Conservation (phyloP, 1,140 invertebrate species). For the Papilio glaucus region DNA sequence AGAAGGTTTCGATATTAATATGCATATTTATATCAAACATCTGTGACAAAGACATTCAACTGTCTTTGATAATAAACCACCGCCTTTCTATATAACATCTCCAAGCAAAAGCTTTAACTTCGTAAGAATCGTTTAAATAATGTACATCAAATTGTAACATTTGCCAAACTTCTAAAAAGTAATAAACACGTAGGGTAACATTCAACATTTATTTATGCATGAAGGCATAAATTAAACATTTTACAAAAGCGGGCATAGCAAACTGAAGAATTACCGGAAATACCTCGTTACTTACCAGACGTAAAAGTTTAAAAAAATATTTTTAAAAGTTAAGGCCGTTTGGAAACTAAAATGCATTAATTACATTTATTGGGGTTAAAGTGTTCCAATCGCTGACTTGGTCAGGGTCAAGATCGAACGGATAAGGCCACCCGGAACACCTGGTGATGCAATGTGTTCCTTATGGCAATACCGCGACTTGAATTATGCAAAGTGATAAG, state of each 20-base stretch:
- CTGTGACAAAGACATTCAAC: too few relatives aligned
- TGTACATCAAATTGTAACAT: too few relatives aligned
- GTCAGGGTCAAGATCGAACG: constrained; percentile 26
- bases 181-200: neutral
- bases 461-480: constrained; percentile 11
- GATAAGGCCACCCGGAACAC: constrained; percentile 32
- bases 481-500: constrained; percentile 34
- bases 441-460: constrained; percentile 29
- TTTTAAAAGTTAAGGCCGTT: constrained; percentile 32
- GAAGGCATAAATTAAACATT: neutral
- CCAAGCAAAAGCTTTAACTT: too few relatives aligned
- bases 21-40: too few relatives aligned
- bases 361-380: constrained; percentile 29
- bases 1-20: too few relatives aligned
- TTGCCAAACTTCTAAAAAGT: neutral
- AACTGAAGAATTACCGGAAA: constrained; percentile 33
- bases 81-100: too few relatives aligned
- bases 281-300: constrained; percentile 1
- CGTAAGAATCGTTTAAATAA: too few relatives aligned
- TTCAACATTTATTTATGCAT: constrained; percentile 5
- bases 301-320: constrained; percentile 22
- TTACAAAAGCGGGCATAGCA: constrained; percentile 5
- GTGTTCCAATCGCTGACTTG: constrained; percentile 27
- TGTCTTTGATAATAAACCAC: too few relatives aligned
- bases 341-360: constrained; percentile 29